Evolutionary conservation across 2,888 invertebrate genomes (phyloP).

Genomic region (Hypercompe scribonia): DNA sequence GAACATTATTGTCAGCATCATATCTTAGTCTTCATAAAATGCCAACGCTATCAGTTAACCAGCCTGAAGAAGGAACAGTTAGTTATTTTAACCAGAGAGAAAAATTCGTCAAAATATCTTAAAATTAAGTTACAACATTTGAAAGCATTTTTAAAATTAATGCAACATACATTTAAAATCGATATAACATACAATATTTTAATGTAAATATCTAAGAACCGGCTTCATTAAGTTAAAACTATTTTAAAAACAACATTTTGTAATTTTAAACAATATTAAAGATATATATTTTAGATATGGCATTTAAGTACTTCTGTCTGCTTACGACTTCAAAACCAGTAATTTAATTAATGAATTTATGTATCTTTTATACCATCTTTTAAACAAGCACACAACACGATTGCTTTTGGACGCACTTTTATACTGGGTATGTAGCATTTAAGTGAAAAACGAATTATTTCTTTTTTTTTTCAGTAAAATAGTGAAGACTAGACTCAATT

Average conservation of each 20-base stretch:
- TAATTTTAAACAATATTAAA: neutral
- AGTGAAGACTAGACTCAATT: neutral
- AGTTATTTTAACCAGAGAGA: conserved; percentile 80
- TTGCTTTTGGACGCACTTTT: neutral
- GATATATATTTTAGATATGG: neutral
- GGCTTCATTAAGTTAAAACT: neutral
- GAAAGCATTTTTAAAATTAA: neutral
- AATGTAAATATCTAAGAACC: neutral
- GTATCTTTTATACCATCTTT: neutral
- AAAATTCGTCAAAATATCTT: conserved; percentile 75
- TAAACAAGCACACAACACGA: neutral
- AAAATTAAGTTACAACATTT: conserved; percentile 1
- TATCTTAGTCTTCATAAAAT: conserved; percentile 82
- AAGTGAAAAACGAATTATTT: neutral
- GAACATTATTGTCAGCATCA: conserved; percentile 86
- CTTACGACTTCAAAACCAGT: neutral
- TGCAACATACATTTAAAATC: neutral
- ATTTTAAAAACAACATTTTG: neutral
- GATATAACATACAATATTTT: neutral
- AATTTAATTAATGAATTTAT: neutral
- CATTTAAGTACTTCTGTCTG: neutral
- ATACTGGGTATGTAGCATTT: neutral
- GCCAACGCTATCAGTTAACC: conserved; percentile 56
- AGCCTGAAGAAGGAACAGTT: conserved; percentile 74
- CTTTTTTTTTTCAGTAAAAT: neutral